Percentiles rank a stretch among this genome's conserved stretches.
Evolutionary conservation across 2,797 vertebrate species (phyloP).

Genomic region (Chaenodraco wilsoni): DNA sequence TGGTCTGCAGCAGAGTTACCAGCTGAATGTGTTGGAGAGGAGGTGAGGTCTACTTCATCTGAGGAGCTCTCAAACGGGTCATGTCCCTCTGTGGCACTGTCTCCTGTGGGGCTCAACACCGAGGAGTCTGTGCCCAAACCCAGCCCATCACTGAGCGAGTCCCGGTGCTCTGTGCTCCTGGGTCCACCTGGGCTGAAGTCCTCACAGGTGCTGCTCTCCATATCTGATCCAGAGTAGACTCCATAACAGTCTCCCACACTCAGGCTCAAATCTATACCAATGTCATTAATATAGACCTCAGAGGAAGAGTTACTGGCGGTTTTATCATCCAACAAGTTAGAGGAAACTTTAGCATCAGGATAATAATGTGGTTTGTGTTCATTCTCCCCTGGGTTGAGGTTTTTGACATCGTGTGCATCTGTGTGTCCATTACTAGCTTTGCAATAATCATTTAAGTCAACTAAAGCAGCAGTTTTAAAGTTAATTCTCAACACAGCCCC

Average conservation of each 20-base stretch:
- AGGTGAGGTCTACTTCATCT: constrained; percentile 85
- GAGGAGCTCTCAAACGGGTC: constrained; percentile 89
- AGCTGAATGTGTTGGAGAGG: constrained; percentile 63
- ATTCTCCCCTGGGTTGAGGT: constrained; percentile 45
- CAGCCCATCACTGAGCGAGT: constrained; percentile 71
- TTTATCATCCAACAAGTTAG: constrained; percentile 63
- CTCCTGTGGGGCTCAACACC: constrained; percentile 82
- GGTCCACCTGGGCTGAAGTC: constrained; percentile 76
- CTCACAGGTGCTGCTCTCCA: constrained; percentile 82
- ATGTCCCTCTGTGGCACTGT: constrained; percentile 86
- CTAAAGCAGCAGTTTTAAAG: constrained; percentile 61
- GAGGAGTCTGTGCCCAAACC: constrained; percentile 81
- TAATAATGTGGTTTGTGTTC: constrained; percentile 36
- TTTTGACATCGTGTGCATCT: constrained; percentile 53
- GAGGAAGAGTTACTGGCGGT: constrained; percentile 70
- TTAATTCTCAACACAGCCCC: constrained; percentile 79
- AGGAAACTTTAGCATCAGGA: constrained; percentile 53
- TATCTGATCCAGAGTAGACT: constrained; percentile 76
- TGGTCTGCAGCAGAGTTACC: constrained; percentile 47
- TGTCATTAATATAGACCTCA: constrained; percentile 71
- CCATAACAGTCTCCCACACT: constrained; percentile 68
- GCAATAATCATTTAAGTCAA: constrained; percentile 39
- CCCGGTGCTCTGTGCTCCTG: constrained; percentile 54
- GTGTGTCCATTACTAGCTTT: constrained; percentile 37
- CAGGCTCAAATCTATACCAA: constrained; percentile 65